These are phyloP conservation scores for Eleutherodactylus coqui DNA, from an alignment of 2,797 vertebrate genomes.

Conservation along the genomic window DNA sequence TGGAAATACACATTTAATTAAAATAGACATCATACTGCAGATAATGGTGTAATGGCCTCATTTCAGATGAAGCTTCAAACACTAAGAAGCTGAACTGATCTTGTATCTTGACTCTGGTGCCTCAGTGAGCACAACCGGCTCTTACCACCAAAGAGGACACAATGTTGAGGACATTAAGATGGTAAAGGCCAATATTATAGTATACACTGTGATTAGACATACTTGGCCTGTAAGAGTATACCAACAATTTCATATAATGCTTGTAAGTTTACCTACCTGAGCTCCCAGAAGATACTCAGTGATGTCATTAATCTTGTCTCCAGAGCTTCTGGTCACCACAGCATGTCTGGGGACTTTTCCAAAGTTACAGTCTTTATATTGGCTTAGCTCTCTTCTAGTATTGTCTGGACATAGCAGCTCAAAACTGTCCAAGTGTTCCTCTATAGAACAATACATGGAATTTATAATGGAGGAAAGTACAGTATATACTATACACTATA, in stretches of 20 bases:
- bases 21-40: no score
- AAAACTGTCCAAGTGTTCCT: constrained; percentile 67
- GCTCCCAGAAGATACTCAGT: constrained; percentile 74
- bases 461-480: not conserved
- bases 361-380: constrained; percentile 78
- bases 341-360: constrained; percentile 82
- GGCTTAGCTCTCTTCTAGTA: constrained; percentile 72
- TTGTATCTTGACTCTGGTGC: no score
- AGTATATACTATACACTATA: not conserved
- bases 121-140: no score
- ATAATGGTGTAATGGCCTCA: no score
- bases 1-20: no score
- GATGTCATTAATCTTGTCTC: constrained; percentile 75
- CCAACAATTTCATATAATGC: not conserved
- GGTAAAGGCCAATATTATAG: not conserved
- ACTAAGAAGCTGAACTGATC: no score
- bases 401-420: constrained; percentile 87
- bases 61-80: no score
- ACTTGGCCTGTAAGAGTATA: not conserved
- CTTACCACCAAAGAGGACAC: no score
- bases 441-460: constrained; percentile 2
- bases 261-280: constrained; percentile 69
- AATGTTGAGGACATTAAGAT: no score
- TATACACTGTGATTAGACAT: no score
- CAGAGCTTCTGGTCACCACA: constrained; percentile 80